Evolutionary conservation across 2,797 vertebrate species (phyloP).

Genomic region (Moxostoma hubbsi): DNA sequence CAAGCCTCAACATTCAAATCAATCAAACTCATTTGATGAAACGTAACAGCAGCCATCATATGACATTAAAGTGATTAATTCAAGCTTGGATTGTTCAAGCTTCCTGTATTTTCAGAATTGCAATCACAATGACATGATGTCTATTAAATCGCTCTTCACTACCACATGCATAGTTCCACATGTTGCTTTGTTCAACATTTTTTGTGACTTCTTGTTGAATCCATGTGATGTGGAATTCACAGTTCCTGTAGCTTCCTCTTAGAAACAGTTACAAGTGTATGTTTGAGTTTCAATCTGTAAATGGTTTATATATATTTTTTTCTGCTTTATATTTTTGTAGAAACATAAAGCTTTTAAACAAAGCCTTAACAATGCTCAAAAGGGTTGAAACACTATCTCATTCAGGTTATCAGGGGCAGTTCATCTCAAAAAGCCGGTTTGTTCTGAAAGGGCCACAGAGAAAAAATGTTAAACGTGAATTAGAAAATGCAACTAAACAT

Average conservation of each 20-base stretch:
- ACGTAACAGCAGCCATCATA: not conserved
- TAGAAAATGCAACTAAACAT: too few relatives aligned
- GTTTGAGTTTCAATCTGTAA: not conserved
- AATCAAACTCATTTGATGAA: not conserved
- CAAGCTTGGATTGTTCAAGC: too few relatives aligned
- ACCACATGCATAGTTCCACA: not conserved
- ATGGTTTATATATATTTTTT: too few relatives aligned
- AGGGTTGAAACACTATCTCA: too few relatives aligned
- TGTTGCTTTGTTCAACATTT: not conserved
- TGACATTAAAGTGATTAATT: not conserved
- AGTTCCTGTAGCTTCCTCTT: conserved; percentile 1
- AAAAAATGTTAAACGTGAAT: too few relatives aligned
- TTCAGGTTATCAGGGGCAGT: too few relatives aligned
- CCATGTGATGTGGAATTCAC: conserved; percentile 9
- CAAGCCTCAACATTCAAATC: not conserved
- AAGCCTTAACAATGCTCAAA: too few relatives aligned
- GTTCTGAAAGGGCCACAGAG: too few relatives aligned
- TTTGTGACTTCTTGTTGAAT: not conserved
- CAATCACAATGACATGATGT: not conserved
- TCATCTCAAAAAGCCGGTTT: too few relatives aligned
- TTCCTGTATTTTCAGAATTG: not conserved
- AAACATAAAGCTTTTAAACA: too few relatives aligned
- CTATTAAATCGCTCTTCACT: not conserved
- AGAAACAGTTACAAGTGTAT: not conserved
- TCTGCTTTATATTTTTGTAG: too few relatives aligned